These are phyloP conservation scores for Platyura marginata DNA, from an alignment of 1,140 invertebrate genomes.

Conservation along the genomic window DNA sequence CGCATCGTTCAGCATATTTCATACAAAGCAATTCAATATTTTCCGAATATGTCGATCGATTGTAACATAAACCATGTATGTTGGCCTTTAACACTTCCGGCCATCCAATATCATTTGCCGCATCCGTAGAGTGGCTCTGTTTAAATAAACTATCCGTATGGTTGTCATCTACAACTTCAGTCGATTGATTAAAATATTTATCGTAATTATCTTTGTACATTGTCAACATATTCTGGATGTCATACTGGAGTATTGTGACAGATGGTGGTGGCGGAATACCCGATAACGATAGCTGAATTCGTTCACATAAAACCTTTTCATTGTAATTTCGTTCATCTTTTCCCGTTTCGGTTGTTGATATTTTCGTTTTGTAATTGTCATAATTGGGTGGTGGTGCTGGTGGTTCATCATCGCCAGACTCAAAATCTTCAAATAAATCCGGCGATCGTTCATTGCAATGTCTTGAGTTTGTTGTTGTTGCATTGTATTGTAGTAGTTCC, in stretches of 20 bases:
- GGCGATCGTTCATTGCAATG: slow-evolving; percentile 18
- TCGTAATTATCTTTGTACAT: slow-evolving; percentile 1
- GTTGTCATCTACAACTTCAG: not conserved
- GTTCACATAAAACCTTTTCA: slow-evolving; percentile 11
- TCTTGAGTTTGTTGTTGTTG: not conserved
- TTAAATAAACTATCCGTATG: slow-evolving; percentile 10
- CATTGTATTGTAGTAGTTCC: not conserved
- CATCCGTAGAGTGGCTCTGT: slow-evolving; percentile 16
- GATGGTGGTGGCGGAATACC: slow-evolving; percentile 42
- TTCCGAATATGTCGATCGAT: slow-evolving; percentile 34
- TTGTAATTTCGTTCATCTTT: not conserved
- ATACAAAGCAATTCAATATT: slow-evolving; percentile 37
- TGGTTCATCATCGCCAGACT: too few relatives aligned
- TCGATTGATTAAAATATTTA: not conserved
- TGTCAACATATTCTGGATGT: slow-evolving; percentile 6
- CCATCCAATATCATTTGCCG: slow-evolving; percentile 23
- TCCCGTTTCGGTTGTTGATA: slow-evolving; percentile 7
- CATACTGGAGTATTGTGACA: slow-evolving; percentile 31
- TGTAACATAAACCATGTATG: slow-evolving; percentile 41
- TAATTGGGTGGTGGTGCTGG: too few relatives aligned
- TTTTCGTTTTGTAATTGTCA: slow-evolving; percentile 7
- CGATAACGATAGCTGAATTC: slow-evolving; percentile 21
- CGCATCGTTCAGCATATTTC: slow-evolving; percentile 35
- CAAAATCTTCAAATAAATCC: slow-evolving; percentile 17
- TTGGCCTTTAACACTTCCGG: slow-evolving; percentile 28